Conservation (phyloP, 2,888 invertebrate species). For the Melieria picta region DNA sequence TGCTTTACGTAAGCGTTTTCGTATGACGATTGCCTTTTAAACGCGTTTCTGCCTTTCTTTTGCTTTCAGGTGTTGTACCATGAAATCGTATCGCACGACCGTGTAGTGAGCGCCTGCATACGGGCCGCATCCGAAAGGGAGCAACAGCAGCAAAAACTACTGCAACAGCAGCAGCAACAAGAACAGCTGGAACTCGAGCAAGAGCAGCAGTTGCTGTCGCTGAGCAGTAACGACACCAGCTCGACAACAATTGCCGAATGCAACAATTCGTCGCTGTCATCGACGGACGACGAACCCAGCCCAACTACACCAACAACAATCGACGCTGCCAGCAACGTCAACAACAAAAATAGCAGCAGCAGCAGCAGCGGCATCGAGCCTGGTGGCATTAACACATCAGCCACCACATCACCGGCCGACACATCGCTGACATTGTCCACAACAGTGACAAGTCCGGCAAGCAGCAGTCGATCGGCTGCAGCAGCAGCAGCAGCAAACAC, state of each 20-base stretch:
- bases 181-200: conserved; percentile 45
- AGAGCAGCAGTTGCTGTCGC: conserved; percentile 39
- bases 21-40: too few relatives aligned
- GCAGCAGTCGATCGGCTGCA: conserved; percentile 29
- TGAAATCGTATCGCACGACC: conserved; percentile 91
- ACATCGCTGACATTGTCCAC: conserved; percentile 16
- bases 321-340: conserved; percentile 14
- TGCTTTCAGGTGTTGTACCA: conserved; percentile 85
- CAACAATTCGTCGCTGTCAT: conserved; percentile 53
- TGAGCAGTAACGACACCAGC: conserved; percentile 42
- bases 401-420: conserved; percentile 18
- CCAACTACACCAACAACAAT: conserved; percentile 42
- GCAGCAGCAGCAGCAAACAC: conserved; percentile 26
- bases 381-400: conserved; percentile 23
- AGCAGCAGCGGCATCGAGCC: conserved; percentile 46
- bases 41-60: neutral
- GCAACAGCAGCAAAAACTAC: conserved; percentile 46
- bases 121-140: conserved; percentile 73
- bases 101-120: conserved; percentile 84
- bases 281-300: conserved; percentile 55
- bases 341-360: conserved; percentile 48
- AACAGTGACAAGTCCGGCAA: conserved; percentile 22
- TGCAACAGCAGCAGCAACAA: conserved; percentile 45
- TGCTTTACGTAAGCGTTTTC: too few relatives aligned
- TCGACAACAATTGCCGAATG: conserved; percentile 50